These are phyloP conservation scores for Palythoa grandiflora DNA, from an alignment of 92 coral and sea anemone species.

Conservation along the genomic window DNA sequence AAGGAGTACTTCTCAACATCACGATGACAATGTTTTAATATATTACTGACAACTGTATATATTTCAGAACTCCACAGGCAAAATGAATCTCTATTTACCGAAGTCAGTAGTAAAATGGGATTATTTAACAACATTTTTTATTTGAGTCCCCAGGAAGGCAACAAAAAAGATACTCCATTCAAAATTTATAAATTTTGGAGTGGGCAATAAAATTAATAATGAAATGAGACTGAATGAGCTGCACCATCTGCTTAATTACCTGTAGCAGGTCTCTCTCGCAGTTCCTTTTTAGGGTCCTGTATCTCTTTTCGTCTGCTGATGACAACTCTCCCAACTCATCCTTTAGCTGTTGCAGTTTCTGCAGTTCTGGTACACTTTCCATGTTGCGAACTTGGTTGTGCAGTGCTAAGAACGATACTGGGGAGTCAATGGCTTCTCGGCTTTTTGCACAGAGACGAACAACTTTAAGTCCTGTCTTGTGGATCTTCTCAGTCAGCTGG, in stretches of 20 bases:
- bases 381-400: constrained; percentile 99
- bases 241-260: constrained; percentile 52
- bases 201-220: too few species aligned
- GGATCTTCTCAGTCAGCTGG: constrained; percentile 98
- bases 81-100: too few species aligned
- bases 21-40: too few species aligned
- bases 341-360: constrained; percentile 97
- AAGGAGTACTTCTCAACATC: too few species aligned
- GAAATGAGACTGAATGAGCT: too few species aligned
- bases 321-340: constrained; percentile 99
- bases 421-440: constrained; percentile 99
- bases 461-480: constrained; percentile 99
- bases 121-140: too few species aligned
- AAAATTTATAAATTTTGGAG: too few species aligned
- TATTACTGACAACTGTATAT: too few species aligned
- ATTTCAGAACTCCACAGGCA: too few species aligned
- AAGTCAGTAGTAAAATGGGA: too few species aligned
- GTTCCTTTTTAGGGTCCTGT: constrained; percentile 97
- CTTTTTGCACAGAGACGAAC: constrained; percentile 99
- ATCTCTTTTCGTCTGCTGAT: constrained; percentile 98
- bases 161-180: too few species aligned
- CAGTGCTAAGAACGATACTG: constrained; percentile 96
- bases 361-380: constrained; percentile 99
- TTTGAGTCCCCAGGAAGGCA: too few species aligned
- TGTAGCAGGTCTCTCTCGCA: constrained; percentile 97